A percentile compares a stretch with the other conserved stretches of the same genome.
phyloP scores from a whole-genome alignment of 2,888 invertebrate genomes.

The Drosophila anceps region DNA sequence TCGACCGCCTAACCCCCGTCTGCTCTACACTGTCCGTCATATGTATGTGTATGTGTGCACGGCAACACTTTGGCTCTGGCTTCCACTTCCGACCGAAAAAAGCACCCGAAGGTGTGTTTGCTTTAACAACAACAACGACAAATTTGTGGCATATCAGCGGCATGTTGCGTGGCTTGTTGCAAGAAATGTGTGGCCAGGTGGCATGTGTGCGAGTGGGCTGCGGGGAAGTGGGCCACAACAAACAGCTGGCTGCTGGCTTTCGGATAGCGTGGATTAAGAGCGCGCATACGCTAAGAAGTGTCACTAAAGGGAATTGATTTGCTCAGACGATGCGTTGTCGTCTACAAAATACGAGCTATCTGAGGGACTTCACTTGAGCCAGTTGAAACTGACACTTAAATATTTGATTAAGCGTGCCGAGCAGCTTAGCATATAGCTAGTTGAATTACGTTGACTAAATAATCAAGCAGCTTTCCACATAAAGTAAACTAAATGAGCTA shows the following conservation, averaged over 20 bases:
- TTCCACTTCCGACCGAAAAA: slow-evolving; percentile 45
- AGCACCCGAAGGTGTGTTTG: slow-evolving; percentile 81
- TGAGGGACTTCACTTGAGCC: not conserved
- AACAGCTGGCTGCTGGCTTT: slow-evolving; percentile 3
- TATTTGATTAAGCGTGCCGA: slow-evolving; percentile 21
- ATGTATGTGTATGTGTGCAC: slow-evolving; percentile 21
- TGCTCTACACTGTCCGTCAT: slow-evolving; percentile 6
- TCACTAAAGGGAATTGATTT: slow-evolving; percentile 83
- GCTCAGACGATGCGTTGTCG: slow-evolving; percentile 39
- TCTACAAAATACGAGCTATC: slow-evolving; percentile 1
- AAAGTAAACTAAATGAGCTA: not conserved
- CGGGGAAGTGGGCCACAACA: not conserved
- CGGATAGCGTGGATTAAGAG: slow-evolving; percentile 44
- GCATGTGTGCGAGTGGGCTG: not conserved
- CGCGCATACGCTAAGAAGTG: slow-evolving; percentile 52
- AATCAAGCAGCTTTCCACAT: not conserved
- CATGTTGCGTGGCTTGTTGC: slow-evolving; percentile 67
- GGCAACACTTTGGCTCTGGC: slow-evolving; percentile 46
- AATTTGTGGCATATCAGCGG: slow-evolving; percentile 81
- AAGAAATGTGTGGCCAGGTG: slow-evolving; percentile 37
- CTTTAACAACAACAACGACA: slow-evolving; percentile 66
- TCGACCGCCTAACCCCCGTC: not conserved
- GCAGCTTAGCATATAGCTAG: slow-evolving; percentile 2
- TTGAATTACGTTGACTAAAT: slow-evolving; percentile 3
- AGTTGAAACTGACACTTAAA: slow-evolving; percentile 29